Base-by-base conservation (phyloP, 2,888 invertebrate species). In the Schizotus pectinicornis region DNA sequence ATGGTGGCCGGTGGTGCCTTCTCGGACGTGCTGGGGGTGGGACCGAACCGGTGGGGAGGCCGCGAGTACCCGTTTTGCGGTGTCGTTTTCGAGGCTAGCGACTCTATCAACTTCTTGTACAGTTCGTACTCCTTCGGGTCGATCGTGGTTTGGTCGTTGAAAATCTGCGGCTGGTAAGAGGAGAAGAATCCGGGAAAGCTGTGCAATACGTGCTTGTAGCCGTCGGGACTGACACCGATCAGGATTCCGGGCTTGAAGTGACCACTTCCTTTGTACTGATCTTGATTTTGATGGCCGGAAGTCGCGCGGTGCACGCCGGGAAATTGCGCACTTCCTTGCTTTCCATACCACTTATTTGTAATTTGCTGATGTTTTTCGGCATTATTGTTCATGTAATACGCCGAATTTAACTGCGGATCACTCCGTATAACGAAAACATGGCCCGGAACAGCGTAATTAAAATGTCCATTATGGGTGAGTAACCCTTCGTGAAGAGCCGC, bases 371-470 rank as follows among this genome's bases (percentile, higher is more conserved):
- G 49, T 35, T 49, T 49, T 38, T 39, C 52, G 2, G 39, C 41
- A 11, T 50, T 50, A 22, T 49, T 49, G 33, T 50, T 38, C 14
- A 12, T 22, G 33, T 50, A 41, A 50, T 51, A 38, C 3, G 50
- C 36, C 6, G 38, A 31, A 41, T 50, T 50, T n/a, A 49, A 34
- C 12, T 45, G 38, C 8, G 51, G 37, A 41, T 74, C 67, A 51
- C 67, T 70, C 67, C 82, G 82, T 8, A 88, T 83, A 11, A 88
- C 85, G 67, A 87, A 89, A n/a, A 86, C 85, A 74, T 86, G 83
- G 1, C 85, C 83, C 6, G 85, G 84, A 55, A 82, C 80, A 60
- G 82, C 82, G 64, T 83, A 82, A 33, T 80, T 74, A 53, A 77
- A 77, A 49, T 70, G 67, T 1, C 83, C 82, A 57, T 81, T 81